Evolutionary conservation across 1,140 invertebrate species (phyloP), one percentile per base, ranked within the genome.

Genomic region (Zeugodacus cucurbitae): DNA sequence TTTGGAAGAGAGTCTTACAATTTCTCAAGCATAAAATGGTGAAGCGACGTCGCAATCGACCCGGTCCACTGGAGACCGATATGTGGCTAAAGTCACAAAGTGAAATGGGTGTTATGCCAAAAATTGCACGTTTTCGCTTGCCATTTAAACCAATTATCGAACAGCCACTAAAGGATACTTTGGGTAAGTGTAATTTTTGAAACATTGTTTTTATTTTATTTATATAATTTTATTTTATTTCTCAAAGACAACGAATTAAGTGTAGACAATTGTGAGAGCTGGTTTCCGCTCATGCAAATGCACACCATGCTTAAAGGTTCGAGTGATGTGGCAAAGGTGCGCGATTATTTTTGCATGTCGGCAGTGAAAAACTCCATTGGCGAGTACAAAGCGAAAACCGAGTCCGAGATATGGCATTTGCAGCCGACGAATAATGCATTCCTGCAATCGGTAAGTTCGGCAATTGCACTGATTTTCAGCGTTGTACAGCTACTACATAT

Each of bases 381-480:
- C 8, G 93, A 93, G 74, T 92, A 93, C 89, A 92, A 92, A 87
- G 89, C 89, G 1, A 90, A 90, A 11, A 91, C 89, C 54, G 91
- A 93, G 64, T 89, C 90, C 0, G 92, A 92, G 34, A 86, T 89
- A 8, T 93, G 93, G 93, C 90, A 92, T 78, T 64, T 93, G 14
- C 90, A 91, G 74, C 93, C 93, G 2, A 92, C 89, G 5, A 93
- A 93, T 88, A 93, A 93, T 89, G 93, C 92, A 8, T 93, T 93
- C 41, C 89, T 93, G 1, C 91, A 93, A 89, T 92, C 93, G 26
- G 91, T 92, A 70, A 26, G 67, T 48, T 14, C n/a, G 8, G 10
- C 26, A 41, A 82, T 20, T 48, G 4, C 41, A 41, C 17, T 37
- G 37, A 29, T 34, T 34, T 32, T 32, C 14, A 70, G 5, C 8